Conservation (phyloP, 2,113 vertebrate genomes). For the Stomatorhinus ivindoensis region DNA sequence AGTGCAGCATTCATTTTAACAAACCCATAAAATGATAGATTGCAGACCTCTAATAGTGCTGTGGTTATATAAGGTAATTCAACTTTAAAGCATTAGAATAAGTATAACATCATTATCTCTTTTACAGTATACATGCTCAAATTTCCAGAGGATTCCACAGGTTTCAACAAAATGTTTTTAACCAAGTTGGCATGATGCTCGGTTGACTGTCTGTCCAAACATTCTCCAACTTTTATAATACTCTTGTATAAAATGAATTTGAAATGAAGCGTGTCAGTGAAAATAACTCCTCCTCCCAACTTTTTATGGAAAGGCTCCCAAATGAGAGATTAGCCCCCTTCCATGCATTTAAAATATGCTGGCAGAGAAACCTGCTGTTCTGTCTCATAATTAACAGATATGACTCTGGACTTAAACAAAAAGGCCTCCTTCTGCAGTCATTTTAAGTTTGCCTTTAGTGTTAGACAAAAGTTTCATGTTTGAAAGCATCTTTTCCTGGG, state of each 20-base stretch:
- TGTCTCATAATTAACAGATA: conserved; percentile 14
- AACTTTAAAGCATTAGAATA: not conserved
- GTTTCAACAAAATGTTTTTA: not conserved
- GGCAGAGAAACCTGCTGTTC: conserved; percentile 6
- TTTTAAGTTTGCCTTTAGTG: not conserved
- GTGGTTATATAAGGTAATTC: not conserved
- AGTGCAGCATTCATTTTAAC: not conserved
- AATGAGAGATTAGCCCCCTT: not conserved
- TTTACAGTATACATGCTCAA: not conserved
- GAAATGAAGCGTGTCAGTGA: not conserved
- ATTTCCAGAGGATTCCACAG: not conserved
- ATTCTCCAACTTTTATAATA: not conserved
- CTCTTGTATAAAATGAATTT: conserved; percentile 3
- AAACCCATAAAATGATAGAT: not conserved
- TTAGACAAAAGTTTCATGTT: not conserved
- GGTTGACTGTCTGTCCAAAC: not conserved
- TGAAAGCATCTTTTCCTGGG: not conserved
- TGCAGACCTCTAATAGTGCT: not conserved
- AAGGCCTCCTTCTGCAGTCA: not conserved
- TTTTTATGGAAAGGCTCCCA: conserved; percentile 10
- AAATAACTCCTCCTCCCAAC: not conserved
- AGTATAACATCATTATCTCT: not conserved
- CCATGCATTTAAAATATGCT: conserved; percentile 17
- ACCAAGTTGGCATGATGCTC: not conserved
- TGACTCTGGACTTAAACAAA: conserved; percentile 8